phyloP scores from a whole-genome alignment of 2,113 vertebrate genomes.

The Nesospiza acunhae region DNA sequence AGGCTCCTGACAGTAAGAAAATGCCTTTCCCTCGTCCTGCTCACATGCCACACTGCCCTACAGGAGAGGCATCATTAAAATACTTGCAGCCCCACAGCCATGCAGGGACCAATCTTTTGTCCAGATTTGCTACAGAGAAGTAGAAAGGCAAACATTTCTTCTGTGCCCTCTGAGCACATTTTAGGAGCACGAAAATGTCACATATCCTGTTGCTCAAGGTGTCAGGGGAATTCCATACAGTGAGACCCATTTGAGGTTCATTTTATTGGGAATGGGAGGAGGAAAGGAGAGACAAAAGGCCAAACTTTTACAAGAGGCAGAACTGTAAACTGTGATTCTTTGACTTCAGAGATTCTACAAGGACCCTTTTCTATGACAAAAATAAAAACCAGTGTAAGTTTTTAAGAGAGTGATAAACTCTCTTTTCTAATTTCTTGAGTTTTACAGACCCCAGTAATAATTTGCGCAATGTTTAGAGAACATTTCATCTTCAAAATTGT shows the following conservation, averaged over 20 bases:
- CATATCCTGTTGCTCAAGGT: background rate
- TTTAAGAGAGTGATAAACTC: background rate
- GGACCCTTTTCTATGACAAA: background rate
- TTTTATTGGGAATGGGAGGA: rapidly evolving
- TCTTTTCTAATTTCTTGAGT: background rate
- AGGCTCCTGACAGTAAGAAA: background rate
- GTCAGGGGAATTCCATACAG: background rate
- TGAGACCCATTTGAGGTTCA: background rate
- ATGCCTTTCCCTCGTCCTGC: rapidly evolving
- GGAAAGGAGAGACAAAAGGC: background rate
- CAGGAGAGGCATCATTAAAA: background rate
- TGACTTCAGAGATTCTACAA: background rate
- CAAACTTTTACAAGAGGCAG: background rate
- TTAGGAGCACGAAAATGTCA: background rate
- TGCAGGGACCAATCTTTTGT: background rate
- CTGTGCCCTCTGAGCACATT: background rate
- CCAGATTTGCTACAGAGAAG: background rate
- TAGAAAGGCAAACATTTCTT: background rate
- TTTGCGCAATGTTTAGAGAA: background rate
- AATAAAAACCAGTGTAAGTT: background rate
- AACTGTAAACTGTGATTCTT: background rate
- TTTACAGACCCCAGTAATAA: background rate
- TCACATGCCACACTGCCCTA: background rate
- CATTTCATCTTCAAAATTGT: background rate
- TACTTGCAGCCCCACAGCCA: background rate